Conservation (phyloP, 2,113 vertebrate species). For the Aplodontia rufa region DNA sequence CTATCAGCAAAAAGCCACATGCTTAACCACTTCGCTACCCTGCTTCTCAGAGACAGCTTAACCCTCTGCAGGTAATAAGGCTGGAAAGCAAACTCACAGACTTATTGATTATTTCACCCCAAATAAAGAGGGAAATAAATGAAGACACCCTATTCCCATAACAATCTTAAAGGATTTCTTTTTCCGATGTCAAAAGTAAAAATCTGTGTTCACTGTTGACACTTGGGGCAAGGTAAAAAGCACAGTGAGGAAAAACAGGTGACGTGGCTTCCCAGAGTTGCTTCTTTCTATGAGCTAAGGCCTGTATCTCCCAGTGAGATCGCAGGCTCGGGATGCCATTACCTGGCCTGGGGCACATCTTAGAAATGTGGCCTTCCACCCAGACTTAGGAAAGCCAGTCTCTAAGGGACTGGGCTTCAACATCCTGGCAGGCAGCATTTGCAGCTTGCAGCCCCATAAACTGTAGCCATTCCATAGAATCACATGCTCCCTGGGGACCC, state of each 20-base stretch:
- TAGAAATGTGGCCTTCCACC: neutral
- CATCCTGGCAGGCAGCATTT: neutral
- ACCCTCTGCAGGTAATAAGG: neutral
- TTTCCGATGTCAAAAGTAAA: conserved; percentile 29
- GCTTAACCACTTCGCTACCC: neutral
- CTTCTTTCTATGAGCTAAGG: neutral
- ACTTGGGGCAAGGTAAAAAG: neutral
- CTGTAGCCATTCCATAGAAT: neutral
- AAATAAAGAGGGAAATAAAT: conserved; percentile 15
- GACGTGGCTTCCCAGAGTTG: neutral
- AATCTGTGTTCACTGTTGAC: neutral
- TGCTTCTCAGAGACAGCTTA: neutral
- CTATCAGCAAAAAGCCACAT: neutral
- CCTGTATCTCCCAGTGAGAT: neutral
- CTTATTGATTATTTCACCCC: neutral
- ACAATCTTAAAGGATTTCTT: neutral
- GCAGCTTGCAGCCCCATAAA: neutral
- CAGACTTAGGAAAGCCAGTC: neutral
- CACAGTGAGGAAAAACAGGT: neutral
- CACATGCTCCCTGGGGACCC: neutral
- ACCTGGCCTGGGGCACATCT: neutral
- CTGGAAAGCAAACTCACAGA: neutral
- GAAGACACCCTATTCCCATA: neutral
- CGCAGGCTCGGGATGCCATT: neutral
- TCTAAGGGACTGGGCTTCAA: neutral